Evolutionary conservation across 2,888 invertebrate genomes (phyloP), one percentile per base, ranked within the genome.

Genomic region (Eustalomyia histrio): DNA sequence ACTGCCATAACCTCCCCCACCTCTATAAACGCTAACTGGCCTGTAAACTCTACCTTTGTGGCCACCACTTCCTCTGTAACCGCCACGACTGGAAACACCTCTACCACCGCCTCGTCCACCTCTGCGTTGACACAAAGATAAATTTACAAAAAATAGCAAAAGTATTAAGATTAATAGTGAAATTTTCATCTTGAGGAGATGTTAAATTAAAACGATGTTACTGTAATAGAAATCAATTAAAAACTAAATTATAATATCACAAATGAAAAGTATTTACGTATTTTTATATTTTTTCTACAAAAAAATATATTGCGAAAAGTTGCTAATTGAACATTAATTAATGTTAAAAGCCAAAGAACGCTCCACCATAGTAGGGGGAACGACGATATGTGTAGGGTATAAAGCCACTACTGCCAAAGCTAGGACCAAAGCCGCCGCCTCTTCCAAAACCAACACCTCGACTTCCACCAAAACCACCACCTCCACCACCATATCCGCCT

Each of bases 401-500:
- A n/a, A 47, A 63, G 1, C 72, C 61, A 68, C 58, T 52, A 5
- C 68, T 68, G 10, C 73, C 29, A 16, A 47, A 47, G n/a, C 73
- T 57, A 5, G 65, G 50, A 5, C 74, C 74, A 21, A 61, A 55
- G 14, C 53, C 18, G 12, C 75, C 74, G 9, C 65, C 35, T 12
- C 61, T 29, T 12, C 29, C 17, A 0, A 57, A 57, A 12, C 21
- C 16, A 17, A 50, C 35, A 5, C 52, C 9, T 6, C 47, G 17
- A 0, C 60, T n/a, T n/a, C n/a, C 55, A 18, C 72, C 53, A 24
- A 61, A 61, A 12, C 71, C 72, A 10, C 61, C 61, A 53, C 35
- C 60, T 10, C 39, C 9, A 29, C 43, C 67, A 12, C 39, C 39
- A 39, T 12, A 39, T 10, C 39, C 17, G 14, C 52, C 21, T 9